A percentile compares a stretch with the other conserved stretches of the same genome.
Evolutionary conservation across 2,888 invertebrate genomes (phyloP).

Genomic region (Tipula helvola): DNA sequence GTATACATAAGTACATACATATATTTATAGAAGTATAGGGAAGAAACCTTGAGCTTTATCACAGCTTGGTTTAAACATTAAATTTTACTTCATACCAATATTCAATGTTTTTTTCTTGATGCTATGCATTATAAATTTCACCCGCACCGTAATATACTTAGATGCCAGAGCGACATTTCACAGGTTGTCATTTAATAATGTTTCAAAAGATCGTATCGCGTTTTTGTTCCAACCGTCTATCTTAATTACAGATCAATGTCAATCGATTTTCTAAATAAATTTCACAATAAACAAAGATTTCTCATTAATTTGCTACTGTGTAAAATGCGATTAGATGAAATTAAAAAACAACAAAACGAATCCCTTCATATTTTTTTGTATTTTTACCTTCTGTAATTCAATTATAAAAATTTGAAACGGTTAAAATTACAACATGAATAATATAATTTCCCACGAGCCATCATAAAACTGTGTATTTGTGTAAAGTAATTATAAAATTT

Average conservation of each 20-base stretch:
- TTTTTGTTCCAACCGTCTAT: not conserved
- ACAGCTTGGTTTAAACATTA: not conserved
- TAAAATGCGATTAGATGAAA: not conserved
- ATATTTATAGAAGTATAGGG: not conserved
- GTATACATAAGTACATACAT: not conserved
- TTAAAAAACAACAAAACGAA: not conserved
- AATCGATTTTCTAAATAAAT: not conserved
- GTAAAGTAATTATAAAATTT: not conserved
- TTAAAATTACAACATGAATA: not conserved
- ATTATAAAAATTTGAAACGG: not conserved
- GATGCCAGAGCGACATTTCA: not conserved
- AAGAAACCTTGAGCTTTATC: not conserved
- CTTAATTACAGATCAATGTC: not conserved
- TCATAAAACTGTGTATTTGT: not conserved
- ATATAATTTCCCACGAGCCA: not conserved
- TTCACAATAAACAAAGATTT: not conserved
- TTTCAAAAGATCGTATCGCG: not conserved
- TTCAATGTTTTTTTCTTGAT: not conserved
- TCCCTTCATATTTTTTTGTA: not conserved
- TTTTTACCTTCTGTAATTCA: not conserved
- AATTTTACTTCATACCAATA: not conserved
- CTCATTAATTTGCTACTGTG: not conserved
- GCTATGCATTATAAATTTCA: not conserved
- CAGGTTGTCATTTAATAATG: not conserved
- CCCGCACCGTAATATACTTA: not conserved